phyloP scores from a whole-genome alignment of 2,888 invertebrate species.

The Amphipoea oculea region DNA sequence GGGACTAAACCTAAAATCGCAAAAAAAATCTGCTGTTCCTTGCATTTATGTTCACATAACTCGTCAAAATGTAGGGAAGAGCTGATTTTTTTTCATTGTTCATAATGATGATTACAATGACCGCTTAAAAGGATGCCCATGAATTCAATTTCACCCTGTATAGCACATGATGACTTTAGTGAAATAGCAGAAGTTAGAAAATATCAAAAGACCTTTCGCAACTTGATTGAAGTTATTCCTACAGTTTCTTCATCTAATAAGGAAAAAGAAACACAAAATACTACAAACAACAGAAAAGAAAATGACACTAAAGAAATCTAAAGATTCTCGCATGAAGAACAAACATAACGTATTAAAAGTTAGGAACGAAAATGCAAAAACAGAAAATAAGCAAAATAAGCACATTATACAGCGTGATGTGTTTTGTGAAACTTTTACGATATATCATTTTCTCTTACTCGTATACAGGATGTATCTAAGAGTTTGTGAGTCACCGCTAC shows the following conservation, averaged over 20 bases:
- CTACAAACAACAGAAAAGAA: slow-evolving; percentile 39
- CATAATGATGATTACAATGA: no score
- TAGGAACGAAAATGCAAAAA: slow-evolving; percentile 64
- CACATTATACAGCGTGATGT: slow-evolving; percentile 66
- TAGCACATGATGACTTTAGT: background rate
- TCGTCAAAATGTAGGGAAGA: no score
- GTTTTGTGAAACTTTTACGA: slow-evolving; percentile 66
- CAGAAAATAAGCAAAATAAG: slow-evolving; percentile 59
- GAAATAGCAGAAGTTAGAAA: slow-evolving; percentile 11
- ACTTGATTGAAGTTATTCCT: slow-evolving; percentile 31
- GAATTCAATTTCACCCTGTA: no score
- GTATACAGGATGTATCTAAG: slow-evolving; percentile 55
- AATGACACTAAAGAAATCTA: slow-evolving; percentile 45
- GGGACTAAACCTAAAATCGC: no score
- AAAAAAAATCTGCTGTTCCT: no score
- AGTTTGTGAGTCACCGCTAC: slow-evolving; percentile 62
- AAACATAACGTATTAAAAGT: slow-evolving; percentile 65
- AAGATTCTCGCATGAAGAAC: slow-evolving; percentile 35
- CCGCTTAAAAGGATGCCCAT: no score
- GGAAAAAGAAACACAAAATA: slow-evolving; percentile 33
- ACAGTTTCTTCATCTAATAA: slow-evolving; percentile 31
- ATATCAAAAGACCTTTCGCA: background rate
- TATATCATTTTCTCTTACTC: slow-evolving; percentile 65
- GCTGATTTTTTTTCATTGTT: no score
- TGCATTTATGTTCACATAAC: no score